Base-by-base conservation (phyloP, 2,888 invertebrate species). In the Holacanthella duospinosa region DNA sequence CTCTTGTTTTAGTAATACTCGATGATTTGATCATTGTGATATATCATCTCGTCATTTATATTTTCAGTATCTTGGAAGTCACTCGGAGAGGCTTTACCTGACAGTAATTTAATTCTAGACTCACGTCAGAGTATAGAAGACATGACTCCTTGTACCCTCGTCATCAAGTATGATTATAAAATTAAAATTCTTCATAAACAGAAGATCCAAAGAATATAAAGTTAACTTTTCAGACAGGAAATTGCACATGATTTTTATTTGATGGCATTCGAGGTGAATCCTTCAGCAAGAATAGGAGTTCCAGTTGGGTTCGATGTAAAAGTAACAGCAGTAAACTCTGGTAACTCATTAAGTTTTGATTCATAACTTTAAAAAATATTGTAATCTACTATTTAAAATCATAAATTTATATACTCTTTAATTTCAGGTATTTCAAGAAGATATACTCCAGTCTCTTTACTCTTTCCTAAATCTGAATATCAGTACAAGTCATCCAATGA, bases 271-370 rank as follows among this genome's bases (percentile, higher is more conserved):
- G 55, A 65, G 60, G 44, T 64, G 1, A 29, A 27, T 9, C 53
- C 59, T 9, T 63, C 65, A 0, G 64, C 65, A 6, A 19, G 61
- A n/a, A 26, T 71, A 44, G 68, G 68, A 2, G 65, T 69, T 28
- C 70, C 70, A n/a, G 59, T 69, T 19, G 70, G 70, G 2, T 69
- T 68, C 60, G 66, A 68, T 60, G 56, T 71, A 1, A 68, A 66
- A 61, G 54, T 71, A 9, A 48, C 48, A n/a, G 48, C 12, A n/a
- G 48, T 48, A 48, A 21, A 48, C 16, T 6, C 6, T 12, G 36
- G n/a, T n/a, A n/a, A n/a, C n/a, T n/a, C n/a, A n/a, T n/a, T n/a
- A n/a, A n/a, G n/a, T n/a, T n/a, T n/a, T n/a, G n/a, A n/a, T n/a
- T n/a, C n/a, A n/a, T n/a, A n/a, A n/a, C n/a, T n/a, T n/a, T n/a